These are phyloP conservation scores for Rhinophrynus dorsalis DNA, from an alignment of 2,797 vertebrate species.

Conservation along the genomic window DNA sequence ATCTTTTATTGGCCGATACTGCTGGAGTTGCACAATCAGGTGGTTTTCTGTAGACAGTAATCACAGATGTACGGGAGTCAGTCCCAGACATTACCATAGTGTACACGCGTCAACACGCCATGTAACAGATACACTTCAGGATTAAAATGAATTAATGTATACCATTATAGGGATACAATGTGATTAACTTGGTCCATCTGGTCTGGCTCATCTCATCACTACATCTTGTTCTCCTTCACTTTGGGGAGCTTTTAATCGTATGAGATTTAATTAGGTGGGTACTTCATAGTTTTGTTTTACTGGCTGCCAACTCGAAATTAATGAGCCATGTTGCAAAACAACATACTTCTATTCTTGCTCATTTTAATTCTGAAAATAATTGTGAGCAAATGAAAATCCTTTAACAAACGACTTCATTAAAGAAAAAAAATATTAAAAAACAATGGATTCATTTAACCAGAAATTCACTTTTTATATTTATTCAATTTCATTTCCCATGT, in stretches of 20 bases:
- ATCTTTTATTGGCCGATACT: too few species aligned
- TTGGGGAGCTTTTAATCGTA: constrained; percentile 57
- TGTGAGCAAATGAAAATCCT: constrained; percentile 26
- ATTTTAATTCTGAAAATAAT: constrained; percentile 62
- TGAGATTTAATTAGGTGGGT: constrained; percentile 66
- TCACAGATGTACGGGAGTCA: constrained; percentile 23
- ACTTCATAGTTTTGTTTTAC: constrained; percentile 63
- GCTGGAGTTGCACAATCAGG: too few species aligned
- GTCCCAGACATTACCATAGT: neutral
- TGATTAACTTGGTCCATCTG: constrained; percentile 56
- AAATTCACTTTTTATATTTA: too few species aligned
- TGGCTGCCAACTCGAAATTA: constrained; percentile 69
- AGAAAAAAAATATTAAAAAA: too few species aligned
- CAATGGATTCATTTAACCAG: too few species aligned
- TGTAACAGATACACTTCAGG: neutral
- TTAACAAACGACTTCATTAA: too few species aligned
- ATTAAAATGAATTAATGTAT: constrained; percentile 1
- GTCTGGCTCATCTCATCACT: constrained; percentile 53
- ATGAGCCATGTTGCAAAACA: constrained; percentile 68
- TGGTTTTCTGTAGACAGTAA: too few species aligned
- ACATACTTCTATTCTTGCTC: constrained; percentile 59
- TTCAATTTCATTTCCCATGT: too few species aligned
- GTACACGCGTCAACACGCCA: rapidly evolving
- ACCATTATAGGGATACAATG: constrained; percentile 50
- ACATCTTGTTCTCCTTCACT: constrained; percentile 56